Conservation (phyloP, 2,888 invertebrate species). For the Scaptomyza tumidula region DNA sequence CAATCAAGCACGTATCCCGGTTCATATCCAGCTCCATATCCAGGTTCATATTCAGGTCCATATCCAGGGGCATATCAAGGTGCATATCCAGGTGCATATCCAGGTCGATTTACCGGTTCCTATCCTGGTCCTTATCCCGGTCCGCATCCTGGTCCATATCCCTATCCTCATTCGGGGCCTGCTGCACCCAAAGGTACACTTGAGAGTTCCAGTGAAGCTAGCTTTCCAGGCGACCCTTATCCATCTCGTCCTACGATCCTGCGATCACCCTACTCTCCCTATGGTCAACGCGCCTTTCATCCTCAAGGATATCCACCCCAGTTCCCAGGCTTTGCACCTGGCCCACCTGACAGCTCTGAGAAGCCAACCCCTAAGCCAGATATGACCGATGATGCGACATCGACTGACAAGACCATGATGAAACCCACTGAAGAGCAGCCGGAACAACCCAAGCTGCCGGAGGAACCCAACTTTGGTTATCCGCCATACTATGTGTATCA, state of each 20-base stretch:
- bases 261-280: constrained; percentile 40
- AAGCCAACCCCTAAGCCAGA: constrained; percentile 7
- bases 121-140: constrained; percentile 2
- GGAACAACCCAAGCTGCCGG: constrained; percentile 13
- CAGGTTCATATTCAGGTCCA: background rate
- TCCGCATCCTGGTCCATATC: background rate
- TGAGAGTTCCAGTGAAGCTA: constrained; percentile 5
- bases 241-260: constrained; percentile 16
- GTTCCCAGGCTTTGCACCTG: constrained; percentile 21
- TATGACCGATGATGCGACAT: background rate
- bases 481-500: constrained; percentile 49
- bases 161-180: constrained; percentile 10
- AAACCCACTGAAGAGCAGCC: constrained; percentile 11
- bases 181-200: background rate
- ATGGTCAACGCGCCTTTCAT: constrained; percentile 18
- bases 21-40: constrained; percentile 10
- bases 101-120: constrained; percentile 13
- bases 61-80: background rate
- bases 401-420: constrained; percentile 1
- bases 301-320: background rate
- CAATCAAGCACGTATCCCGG: constrained; percentile 6
- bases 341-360: constrained; percentile 6
- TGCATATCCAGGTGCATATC: background rate
- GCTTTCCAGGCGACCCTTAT: constrained; percentile 17
- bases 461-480: constrained; percentile 40